Evolutionary conservation across 2,113 vertebrate genomes (phyloP), one percentile per base, ranked within the genome.

Genomic region (Marmota flaviventris): DNA sequence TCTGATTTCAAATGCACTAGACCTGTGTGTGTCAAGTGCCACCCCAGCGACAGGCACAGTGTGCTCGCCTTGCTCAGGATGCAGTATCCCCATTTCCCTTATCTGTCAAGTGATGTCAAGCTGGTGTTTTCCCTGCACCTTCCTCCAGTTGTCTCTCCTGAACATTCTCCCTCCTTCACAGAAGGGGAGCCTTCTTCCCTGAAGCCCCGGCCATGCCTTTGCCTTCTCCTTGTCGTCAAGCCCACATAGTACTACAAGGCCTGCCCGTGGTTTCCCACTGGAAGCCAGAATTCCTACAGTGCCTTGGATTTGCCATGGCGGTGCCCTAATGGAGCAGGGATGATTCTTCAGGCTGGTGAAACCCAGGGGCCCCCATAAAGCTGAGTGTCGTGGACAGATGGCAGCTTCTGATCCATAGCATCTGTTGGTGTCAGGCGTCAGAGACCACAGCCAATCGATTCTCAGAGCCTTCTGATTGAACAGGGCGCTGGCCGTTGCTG

Each of bases 331-430:
- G 48, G n/a, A 42, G 20, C 17, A 34, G 5, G 14, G 24, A 67
- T 34, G 86, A 29, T 91, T 94, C 67, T 86, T 61, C 39, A 56
- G 86, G 45, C 79, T 77, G 85, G 65, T 27, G 1, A 63, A 75
- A 25, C 67, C 76, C 63, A 37, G 72, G 86, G 75, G 45, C 69
- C 48, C 82, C 45, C 20, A 1, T 87, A 63, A 87, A 87, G 39
- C 93, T 97, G 93, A 97, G 84, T 92, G 94, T 96, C 89, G 77
- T 3, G 78, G 78, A 94, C 93, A 96, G 94, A 95, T 97, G 96
- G 86, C 24, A 76, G 20, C 16, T 85, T 97, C 72, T 67, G 84
- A 97, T 45, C 89, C 81, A 87, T 14, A 95, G 92, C 92, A 93
- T 92, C 96, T 97, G 92, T 94, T 88, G 51, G 87, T 39, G 20